A percentile compares a stretch with the other conserved stretches of the same genome.
phyloP scores from a whole-genome alignment of 2,888 invertebrate species.

The Cataglyphis albicans region DNA sequence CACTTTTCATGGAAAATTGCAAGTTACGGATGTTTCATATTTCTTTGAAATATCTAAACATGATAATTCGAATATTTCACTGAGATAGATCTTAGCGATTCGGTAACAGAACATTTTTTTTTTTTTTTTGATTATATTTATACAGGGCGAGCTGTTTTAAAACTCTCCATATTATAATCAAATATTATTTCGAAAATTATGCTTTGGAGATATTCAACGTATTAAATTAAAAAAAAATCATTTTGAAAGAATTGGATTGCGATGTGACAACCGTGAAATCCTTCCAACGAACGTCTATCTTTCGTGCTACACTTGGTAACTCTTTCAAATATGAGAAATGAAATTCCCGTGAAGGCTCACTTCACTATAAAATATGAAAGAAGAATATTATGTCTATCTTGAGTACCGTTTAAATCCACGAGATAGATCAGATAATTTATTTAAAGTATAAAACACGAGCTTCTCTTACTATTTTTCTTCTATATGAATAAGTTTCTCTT shows the following conservation, averaged over 20 bases:
- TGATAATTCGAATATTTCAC: not conserved
- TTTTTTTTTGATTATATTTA: too few species aligned
- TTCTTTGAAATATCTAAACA: not conserved
- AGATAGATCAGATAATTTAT: not conserved
- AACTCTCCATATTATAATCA: not conserved
- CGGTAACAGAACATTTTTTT: not conserved
- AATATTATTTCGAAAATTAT: constrained; percentile 9
- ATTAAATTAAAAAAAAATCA: not conserved
- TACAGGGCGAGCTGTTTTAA: not conserved
- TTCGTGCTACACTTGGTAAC: not conserved
- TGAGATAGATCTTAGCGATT: not conserved
- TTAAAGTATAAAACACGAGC: not conserved
- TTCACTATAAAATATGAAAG: constrained; percentile 16
- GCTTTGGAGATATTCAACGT: not conserved
- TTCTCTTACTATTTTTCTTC: not conserved
- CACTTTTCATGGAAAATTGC: not conserved
- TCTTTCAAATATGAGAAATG: constrained; percentile 8
- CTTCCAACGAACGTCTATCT: constrained; percentile 9
- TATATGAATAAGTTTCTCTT: not conserved
- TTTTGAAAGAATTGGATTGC: not conserved
- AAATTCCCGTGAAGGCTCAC: constrained; percentile 1
- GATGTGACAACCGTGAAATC: constrained; percentile 14
- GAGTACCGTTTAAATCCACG: not conserved
- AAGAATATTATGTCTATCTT: not conserved
- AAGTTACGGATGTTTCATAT: not conserved